Evolutionary conservation across 2,888 invertebrate genomes (phyloP).

Genomic region (Cabera pusaria): DNA sequence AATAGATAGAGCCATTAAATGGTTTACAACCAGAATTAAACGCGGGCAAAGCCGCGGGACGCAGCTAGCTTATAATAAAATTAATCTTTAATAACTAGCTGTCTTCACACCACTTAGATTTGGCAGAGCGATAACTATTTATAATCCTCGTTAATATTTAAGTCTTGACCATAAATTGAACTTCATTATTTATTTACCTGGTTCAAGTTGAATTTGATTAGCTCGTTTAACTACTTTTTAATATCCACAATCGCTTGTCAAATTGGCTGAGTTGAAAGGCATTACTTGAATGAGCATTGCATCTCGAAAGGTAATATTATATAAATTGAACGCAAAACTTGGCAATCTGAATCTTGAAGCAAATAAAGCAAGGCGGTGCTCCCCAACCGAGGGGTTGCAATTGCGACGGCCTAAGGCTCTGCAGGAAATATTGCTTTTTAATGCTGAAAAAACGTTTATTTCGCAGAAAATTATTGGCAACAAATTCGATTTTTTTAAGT

Average conservation of each 20-base stretch:
- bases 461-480: conserved; percentile 29
- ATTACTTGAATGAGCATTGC: conserved; percentile 42
- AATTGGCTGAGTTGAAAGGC: conserved; percentile 42
- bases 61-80: no score
- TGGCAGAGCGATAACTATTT: no score
- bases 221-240: conserved; percentile 8
- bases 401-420: conserved; percentile 58
- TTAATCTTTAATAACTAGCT: no score
- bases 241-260: conserved; percentile 31
- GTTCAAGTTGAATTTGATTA: conserved; percentile 12
- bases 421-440: conserved; percentile 48
- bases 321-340: conserved; percentile 65
- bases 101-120: no score
- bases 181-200: neutral
- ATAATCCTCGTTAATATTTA: no score
- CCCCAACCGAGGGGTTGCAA: conserved; percentile 40
- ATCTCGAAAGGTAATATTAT: conserved; percentile 50
- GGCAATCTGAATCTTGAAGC: conserved; percentile 64
- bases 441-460: conserved; percentile 46
- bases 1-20: no score
- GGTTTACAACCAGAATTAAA: no score
- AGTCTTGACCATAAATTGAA: no score
- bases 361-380: conserved; percentile 60
- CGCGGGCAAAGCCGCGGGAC: no score
- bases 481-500: no score